Evolutionary conservation across 2,797 vertebrate genomes (phyloP).

Genomic region (Rhyacichthys aspro): DNA sequence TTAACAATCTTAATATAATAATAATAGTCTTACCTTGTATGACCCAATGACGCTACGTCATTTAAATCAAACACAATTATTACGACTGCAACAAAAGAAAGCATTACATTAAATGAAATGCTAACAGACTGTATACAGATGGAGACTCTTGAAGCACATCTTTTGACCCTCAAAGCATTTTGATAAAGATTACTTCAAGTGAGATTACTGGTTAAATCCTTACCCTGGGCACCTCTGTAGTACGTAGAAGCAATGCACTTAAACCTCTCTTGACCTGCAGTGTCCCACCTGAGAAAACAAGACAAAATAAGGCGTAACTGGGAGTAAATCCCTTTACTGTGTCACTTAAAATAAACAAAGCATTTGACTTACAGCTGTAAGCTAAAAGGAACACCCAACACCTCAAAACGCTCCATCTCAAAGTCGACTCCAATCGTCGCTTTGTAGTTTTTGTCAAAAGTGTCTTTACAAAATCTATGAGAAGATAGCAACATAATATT

Average conservation of each 20-base stretch:
- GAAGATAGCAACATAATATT: neutral
- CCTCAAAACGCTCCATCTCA: constrained; percentile 96
- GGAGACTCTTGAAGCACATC: neutral
- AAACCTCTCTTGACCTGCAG: constrained; percentile 95
- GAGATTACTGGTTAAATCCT: neutral
- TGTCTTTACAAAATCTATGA: constrained; percentile 90
- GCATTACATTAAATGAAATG: neutral
- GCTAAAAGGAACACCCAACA: constrained; percentile 94
- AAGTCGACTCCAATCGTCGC: constrained; percentile 97
- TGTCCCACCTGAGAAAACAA: constrained; percentile 87
- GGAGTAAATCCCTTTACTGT: too few species aligned
- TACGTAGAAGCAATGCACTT: constrained; percentile 97
- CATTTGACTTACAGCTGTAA: constrained; percentile 90
- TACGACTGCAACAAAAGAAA: constrained; percentile 80
- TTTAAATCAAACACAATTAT: constrained; percentile 92
- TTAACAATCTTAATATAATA: neutral
- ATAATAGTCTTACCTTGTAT: constrained; percentile 83
- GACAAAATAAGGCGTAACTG: neutral
- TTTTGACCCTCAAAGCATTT: neutral
- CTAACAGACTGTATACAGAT: neutral
- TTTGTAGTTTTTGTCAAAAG: constrained; percentile 93
- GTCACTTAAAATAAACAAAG: neutral
- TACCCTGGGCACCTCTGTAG: constrained; percentile 97
- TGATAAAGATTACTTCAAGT: too few species aligned
- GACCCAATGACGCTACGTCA: constrained; percentile 87